A percentile compares a stretch with the other conserved stretches of the same genome.
These are phyloP conservation scores for Bedellia somnulentella DNA, from an alignment of 2,888 invertebrate species.

Conservation along the genomic window DNA sequence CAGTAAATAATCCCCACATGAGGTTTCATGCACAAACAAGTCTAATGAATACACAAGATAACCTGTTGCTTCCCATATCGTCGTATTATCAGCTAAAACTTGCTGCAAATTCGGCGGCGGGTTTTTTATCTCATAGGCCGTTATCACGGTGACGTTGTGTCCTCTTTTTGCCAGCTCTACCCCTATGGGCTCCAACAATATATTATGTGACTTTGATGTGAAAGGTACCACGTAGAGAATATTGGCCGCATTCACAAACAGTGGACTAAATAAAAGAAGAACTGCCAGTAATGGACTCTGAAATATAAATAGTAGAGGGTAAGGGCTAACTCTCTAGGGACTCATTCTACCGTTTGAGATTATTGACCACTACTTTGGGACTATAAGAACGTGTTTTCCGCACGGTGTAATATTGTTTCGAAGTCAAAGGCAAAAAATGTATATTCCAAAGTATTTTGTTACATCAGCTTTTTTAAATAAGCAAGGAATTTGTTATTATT, in stretches of 20 bases:
- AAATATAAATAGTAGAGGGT: neutral
- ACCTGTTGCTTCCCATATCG: constrained; percentile 46
- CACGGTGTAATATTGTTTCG: too few relatives aligned
- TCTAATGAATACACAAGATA: too few relatives aligned
- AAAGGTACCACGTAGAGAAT: constrained; percentile 49
- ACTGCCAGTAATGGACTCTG: neutral
- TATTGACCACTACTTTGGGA: too few relatives aligned
- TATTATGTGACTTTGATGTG: constrained; percentile 47
- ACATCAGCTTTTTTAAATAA: too few relatives aligned
- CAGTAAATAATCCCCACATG: too few relatives aligned
- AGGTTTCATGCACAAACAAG: too few relatives aligned
- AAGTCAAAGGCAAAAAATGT: too few relatives aligned
- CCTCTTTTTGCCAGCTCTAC: constrained; percentile 49
- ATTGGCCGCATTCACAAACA: constrained; percentile 32
- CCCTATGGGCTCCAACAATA: constrained; percentile 41
- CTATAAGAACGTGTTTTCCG: too few relatives aligned
- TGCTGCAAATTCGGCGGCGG: constrained; percentile 36
- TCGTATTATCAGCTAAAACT: constrained; percentile 27
- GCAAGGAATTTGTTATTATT: too few relatives aligned
- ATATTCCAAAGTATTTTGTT: too few relatives aligned
- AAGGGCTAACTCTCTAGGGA: neutral
- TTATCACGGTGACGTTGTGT: constrained; percentile 54
- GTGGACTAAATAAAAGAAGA: too few relatives aligned
- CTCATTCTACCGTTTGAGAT: too few relatives aligned
- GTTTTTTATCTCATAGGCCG: constrained; percentile 26